These are phyloP conservation scores for Ctenopoma multispine DNA, from an alignment of 2,797 vertebrate genomes.

Conservation along the genomic window DNA sequence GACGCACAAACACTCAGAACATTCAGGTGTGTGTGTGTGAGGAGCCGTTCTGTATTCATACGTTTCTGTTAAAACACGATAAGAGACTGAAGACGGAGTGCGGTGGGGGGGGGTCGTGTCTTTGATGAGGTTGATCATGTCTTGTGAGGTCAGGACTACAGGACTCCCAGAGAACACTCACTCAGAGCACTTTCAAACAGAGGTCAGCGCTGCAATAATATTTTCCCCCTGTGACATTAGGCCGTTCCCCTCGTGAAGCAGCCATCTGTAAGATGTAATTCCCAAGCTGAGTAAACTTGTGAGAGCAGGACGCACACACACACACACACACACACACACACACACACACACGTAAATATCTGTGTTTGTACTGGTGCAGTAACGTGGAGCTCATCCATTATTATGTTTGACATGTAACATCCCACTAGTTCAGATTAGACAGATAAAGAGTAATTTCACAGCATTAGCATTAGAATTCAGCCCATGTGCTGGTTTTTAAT, in stretches of 20 bases:
- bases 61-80: conserved; percentile 4
- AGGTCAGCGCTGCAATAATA: conserved; percentile 85
- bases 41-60: not conserved
- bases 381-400: conserved; percentile 50
- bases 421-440: not conserved
- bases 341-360: conserved; percentile 38
- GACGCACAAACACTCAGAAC: not conserved
- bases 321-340: conserved; percentile 51
- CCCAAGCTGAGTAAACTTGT: conserved; percentile 86
- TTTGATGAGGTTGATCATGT: conserved; percentile 80
- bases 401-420: conserved; percentile 17
- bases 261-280: conserved; percentile 80
- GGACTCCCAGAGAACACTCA: conserved; percentile 75
- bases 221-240: conserved; percentile 78
- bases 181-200: conserved; percentile 80
- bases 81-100: conserved; percentile 9
- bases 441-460: not conserved
- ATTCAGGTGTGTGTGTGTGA: not conserved
- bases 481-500: not conserved
- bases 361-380: conserved; percentile 51
- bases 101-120: conserved; percentile 22
- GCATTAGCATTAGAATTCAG: not conserved
- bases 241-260: conserved; percentile 63
- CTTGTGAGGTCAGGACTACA: conserved; percentile 67
- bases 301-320: conserved; percentile 43